Base-by-base conservation (phyloP, 2,113 vertebrate genomes). In the Coptodon bakossiorum region DNA sequence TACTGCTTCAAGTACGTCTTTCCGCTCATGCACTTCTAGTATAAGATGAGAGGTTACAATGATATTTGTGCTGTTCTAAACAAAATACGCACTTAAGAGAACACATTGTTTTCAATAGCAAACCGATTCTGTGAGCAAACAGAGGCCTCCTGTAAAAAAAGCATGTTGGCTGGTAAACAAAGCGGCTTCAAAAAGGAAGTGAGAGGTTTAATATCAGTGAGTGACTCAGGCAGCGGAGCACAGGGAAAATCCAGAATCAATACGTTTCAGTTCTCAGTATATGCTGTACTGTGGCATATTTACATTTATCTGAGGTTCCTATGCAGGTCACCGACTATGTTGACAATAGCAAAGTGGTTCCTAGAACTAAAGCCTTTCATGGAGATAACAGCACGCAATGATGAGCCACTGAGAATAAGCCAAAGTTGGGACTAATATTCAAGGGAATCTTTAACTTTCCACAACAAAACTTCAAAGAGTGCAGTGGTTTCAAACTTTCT, bases 181-280 rank as follows among this genome's bases (percentile, higher is more conserved):
- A 96, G 94, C 92, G 95, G 95, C 95, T 95, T 97, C 96, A 97
- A 96, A 97, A 97, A 98, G 98, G 97, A 99, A 98, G 97, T 97
- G 96, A 96, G 96, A 97, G 95, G 95, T 96, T 96, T 85, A 96
- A 97, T 96, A 96, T 96, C 93, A 92, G 93, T 81, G 88, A 86
- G 88, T 79, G 29, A 61, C 84, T 91, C 76, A 91, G 84, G 84
- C 87, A 45, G 88, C 82, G 13, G 85, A 78, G 89, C 79, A 78
- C 81, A 91, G 91, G 89, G 88, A 93, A 94, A 92, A 92, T 94
- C 87, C 94, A 92, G 22, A 68, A 50, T 80, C 82, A 68, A 40
- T 61, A 34, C 6, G 34, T 86, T 91, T 90, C 86, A 87, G 59
- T 80, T 89, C 68, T 82, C 83, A 89, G 36, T 73, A 56, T 53